Conservation (phyloP, 2,113 vertebrate genomes). For the Chloropsis cyanopogon region DNA sequence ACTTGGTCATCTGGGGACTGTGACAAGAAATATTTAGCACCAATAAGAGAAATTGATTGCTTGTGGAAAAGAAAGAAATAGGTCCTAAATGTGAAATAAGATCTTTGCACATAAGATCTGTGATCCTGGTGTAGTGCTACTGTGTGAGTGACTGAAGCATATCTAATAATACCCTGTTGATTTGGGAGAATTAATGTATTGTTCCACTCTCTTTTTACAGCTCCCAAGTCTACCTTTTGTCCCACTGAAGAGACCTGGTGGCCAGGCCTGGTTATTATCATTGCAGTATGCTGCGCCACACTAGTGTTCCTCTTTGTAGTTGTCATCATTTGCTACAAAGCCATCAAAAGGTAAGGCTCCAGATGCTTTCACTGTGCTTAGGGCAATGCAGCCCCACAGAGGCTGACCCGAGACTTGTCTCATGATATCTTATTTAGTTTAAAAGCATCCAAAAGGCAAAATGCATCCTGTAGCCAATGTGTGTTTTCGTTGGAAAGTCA, state of each 20-base stretch:
- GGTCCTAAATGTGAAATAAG: not conserved
- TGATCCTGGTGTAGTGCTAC: not conserved
- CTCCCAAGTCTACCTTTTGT: conserved; percentile 77
- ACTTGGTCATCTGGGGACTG: not conserved
- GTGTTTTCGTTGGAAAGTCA: not conserved
- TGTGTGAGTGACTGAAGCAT: not conserved
- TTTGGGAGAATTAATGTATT: conserved; percentile 13
- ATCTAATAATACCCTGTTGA: not conserved
- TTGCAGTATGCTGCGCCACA: conserved; percentile 85
- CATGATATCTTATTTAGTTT: not conserved
- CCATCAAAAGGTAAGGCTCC: conserved; percentile 91
- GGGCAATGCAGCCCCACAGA: not conserved
- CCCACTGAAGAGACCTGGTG: conserved; percentile 87
- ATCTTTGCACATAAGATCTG: not conserved
- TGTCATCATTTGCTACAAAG: conserved; percentile 98
- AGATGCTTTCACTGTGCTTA: not conserved
- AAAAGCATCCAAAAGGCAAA: not conserved
- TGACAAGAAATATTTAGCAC: not conserved
- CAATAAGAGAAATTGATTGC: not conserved
- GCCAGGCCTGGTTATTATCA: conserved; percentile 85
- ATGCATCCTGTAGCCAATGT: not conserved
- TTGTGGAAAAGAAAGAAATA: not conserved
- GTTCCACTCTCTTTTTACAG: conserved; percentile 67
- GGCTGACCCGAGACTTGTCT: not conserved
- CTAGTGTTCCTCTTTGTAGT: conserved; percentile 88